A percentile compares a stretch with the other conserved stretches of the same genome.
These are phyloP conservation scores for Ambastaia sidthimunki DNA, from an alignment of 2,797 vertebrate species.

Conservation along the genomic window DNA sequence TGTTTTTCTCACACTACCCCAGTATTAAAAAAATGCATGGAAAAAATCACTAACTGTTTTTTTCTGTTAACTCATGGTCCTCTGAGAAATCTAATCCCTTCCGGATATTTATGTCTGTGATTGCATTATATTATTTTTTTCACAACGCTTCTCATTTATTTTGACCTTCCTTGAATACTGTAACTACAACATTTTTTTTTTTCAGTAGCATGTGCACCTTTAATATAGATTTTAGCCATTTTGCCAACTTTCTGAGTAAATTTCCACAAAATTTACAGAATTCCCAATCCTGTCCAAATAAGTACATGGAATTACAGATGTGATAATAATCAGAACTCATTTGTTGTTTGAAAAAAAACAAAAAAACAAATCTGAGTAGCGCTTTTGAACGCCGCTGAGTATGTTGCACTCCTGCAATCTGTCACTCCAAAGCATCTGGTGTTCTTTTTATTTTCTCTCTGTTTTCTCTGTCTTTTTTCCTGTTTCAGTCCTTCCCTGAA, in stretches of 20 bases:
- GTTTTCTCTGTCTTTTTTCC: constrained; percentile 6
- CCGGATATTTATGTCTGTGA: neutral
- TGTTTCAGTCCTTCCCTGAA: constrained; percentile 18
- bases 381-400: constrained; percentile 47
- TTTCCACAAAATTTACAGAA: neutral
- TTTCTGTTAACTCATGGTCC: neutral
- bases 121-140: constrained; percentile 23
- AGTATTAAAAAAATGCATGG: neutral
- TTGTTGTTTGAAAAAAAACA: neutral
- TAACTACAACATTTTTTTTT: constrained; percentile 8
- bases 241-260: neutral
- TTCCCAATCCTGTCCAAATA: neutral
- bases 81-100: constrained; percentile 2
- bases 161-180: constrained; percentile 19
- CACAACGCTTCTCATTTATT: neutral
- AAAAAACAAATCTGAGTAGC: neutral
- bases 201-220: neutral
- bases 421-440: constrained; percentile 58
- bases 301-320: neutral
- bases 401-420: constrained; percentile 53
- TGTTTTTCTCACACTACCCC: constrained; percentile 3
- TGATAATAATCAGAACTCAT: neutral
- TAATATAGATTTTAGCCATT: neutral
- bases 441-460: constrained; percentile 43
- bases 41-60: neutral